Evolutionary conservation across 1,140 invertebrate genomes (phyloP).

Genomic region (Caenorhabditis briggsae): DNA sequence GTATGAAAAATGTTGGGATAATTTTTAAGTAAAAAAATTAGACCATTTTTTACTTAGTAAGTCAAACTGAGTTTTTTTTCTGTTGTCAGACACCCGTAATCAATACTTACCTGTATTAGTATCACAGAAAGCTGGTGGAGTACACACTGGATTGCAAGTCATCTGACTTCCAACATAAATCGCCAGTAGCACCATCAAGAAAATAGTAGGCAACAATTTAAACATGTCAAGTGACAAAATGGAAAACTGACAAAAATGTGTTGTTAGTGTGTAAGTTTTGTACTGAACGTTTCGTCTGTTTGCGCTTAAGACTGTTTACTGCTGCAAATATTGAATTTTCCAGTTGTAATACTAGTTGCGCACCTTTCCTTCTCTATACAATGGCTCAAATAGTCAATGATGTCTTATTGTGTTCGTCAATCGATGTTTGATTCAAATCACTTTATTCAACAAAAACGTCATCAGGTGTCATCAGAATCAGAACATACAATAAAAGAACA

Average conservation of each 20-base stretch:
- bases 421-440: slow-evolving; percentile 1
- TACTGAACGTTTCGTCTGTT: slow-evolving; percentile 47
- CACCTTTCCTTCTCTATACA: not conserved
- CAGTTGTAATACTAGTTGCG: slow-evolving; percentile 48
- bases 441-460: slow-evolving; percentile 34
- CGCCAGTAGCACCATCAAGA: not conserved
- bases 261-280: slow-evolving; percentile 52
- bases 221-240: slow-evolving; percentile 9
- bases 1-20: too few relatives aligned
- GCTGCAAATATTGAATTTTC: slow-evolving; percentile 48
- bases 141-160: slow-evolving; percentile 5
- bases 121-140: slow-evolving; percentile 17
- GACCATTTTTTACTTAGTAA: too few relatives aligned
- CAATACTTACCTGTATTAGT: slow-evolving; percentile 16
- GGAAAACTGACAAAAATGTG: slow-evolving; percentile 32
- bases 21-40: too few relatives aligned
- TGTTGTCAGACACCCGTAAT: not conserved
- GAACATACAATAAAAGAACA: not conserved
- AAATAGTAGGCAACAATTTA: not conserved
- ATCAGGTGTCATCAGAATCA: slow-evolving; percentile 1
- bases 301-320: slow-evolving; percentile 41
- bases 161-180: not conserved
- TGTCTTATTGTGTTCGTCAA: not conserved
- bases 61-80: not conserved
- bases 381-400: not conserved